Evolutionary conservation across 2,888 invertebrate genomes (phyloP), one percentile per base, ranked within the genome.

Genomic region (Ectemnius continuus): DNA sequence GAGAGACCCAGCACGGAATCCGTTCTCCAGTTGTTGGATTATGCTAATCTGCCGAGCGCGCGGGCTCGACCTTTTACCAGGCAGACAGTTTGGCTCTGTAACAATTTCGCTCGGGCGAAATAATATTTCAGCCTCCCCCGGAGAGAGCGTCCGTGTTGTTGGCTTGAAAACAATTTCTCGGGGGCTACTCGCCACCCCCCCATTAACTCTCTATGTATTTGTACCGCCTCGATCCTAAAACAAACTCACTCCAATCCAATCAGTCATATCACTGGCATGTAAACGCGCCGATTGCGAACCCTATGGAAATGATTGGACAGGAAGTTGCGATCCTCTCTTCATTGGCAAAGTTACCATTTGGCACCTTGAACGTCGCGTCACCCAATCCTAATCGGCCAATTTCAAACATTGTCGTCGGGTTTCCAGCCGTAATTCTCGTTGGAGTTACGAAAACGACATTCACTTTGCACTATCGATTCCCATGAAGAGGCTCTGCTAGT

Each of bases 1-100:
- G 58, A 58, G 68, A 72, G 69, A 61, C 68, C 66, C 57, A 36
- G 36, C 36, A 36, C 36, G 14, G 16, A 67, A 64, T 63, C 56
- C 72, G 69, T 76, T 69, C 72, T 48, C 71, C 46, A 67, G 69
- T 69, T 68, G 66, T 66, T 75, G 76, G 57, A 71, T 77, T 69
- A 77, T 76, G 76, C 60, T 69, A 77, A 77, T 71, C 56, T 26
- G 13, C 8, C 68, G 56, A 63, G 71, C 76, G 60, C 36, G 36
- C 36, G 36, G 36, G 67, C 68, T 66, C 66, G 48, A 66, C 61
- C 64, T 69, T 69, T 67, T 58, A 67, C 57, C 69, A 48, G 14
- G 45, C 70, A 64, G 71, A 67, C 76, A 46, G 75, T 61, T 20
- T 66, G 63, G 58, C 75, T 56, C 62, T 45, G 57, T 26, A 20